Conservation (phyloP, 2,113 vertebrate genomes). For the Chamaetylas fuelleborni region DNA sequence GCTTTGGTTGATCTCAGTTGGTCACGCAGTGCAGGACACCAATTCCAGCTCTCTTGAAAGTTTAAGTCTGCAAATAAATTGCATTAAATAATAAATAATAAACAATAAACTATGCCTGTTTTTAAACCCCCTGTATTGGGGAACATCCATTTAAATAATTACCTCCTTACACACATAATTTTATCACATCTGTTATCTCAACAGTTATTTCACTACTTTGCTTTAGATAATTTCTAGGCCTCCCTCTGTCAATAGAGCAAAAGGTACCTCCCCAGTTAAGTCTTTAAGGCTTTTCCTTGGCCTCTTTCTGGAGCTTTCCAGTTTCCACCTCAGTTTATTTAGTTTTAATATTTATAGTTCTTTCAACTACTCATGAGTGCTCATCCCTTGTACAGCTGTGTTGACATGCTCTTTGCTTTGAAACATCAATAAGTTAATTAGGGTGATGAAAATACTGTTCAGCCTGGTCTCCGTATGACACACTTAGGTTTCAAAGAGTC, state of each 20-base stretch:
- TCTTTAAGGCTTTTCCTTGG: conserved; percentile 26
- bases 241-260: conserved; percentile 59
- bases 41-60: background rate
- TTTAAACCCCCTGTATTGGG: conserved; percentile 39
- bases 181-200: conserved; percentile 45
- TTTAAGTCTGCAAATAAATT: background rate
- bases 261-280: conserved; percentile 55
- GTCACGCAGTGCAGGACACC: background rate
- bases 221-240: conserved; percentile 53
- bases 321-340: conserved; percentile 36
- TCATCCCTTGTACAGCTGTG: conserved; percentile 51
- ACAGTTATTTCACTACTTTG: conserved; percentile 53
- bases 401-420: conserved; percentile 61
- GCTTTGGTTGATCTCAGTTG: background rate
- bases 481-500: background rate
- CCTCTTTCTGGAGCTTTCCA: conserved; percentile 51
- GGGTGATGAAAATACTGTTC: conserved; percentile 47
- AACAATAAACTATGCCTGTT: background rate
- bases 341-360: conserved; percentile 64
- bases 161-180: conserved; percentile 62
- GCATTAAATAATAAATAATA: background rate
- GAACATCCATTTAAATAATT: conserved; percentile 56
- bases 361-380: conserved; percentile 30
- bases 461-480: background rate
- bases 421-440: conserved; percentile 69